These are phyloP conservation scores for Anastrepha ludens DNA, from an alignment of 1,140 invertebrate species.

Conservation along the genomic window DNA sequence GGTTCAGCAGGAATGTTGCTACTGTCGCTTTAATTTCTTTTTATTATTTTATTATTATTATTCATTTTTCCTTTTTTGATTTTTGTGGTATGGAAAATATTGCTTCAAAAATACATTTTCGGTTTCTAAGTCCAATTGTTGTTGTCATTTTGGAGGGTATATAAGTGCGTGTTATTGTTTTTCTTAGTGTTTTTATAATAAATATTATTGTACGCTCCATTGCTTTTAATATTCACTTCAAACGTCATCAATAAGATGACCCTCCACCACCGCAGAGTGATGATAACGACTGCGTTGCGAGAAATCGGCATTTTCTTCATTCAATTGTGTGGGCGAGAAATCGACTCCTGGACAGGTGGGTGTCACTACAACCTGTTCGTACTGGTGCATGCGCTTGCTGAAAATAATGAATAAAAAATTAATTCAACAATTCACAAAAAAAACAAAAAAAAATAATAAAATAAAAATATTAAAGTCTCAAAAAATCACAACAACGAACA, in stretches of 20 bases:
- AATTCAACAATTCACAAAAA: neutral
- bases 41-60: neutral
- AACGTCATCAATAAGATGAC: constrained; percentile 79
- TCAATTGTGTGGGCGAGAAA: constrained; percentile 89
- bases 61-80: neutral
- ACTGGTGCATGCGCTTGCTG: constrained; percentile 85
- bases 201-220: constrained; percentile 45
- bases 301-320: constrained; percentile 97
- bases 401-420: constrained; percentile 61
- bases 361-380: constrained; percentile 93
- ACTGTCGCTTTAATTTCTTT: no score
- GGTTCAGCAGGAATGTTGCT: no score
- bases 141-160: constrained; percentile 37
- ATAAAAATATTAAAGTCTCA: neutral
- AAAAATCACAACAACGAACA: no score
- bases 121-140: constrained; percentile 47
- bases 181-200: neutral
- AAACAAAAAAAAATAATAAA: neutral
- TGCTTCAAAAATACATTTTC: constrained; percentile 53
- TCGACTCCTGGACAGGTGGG: constrained; percentile 88
- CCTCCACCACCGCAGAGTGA: constrained; percentile 88
- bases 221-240: constrained; percentile 58
- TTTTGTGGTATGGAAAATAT: constrained; percentile 22
- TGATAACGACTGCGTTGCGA: constrained; percentile 92
- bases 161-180: constrained; percentile 43